Evolutionary conservation across 1,140 invertebrate genomes (phyloP).

Genomic region (Uloborus diversus): DNA sequence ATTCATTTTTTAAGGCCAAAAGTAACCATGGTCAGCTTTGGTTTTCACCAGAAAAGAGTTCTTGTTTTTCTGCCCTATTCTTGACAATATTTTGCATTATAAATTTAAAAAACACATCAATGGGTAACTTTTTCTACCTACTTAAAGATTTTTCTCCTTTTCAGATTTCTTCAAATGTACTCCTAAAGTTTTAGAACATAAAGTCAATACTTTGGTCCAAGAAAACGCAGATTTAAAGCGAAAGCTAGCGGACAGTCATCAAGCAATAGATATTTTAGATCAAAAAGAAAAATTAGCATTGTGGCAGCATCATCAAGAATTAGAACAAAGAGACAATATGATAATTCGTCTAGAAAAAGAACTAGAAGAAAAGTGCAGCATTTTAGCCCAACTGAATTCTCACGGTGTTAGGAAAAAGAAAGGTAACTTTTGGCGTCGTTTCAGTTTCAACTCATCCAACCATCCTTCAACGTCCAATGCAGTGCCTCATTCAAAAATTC

Average conservation of each 20-base stretch:
- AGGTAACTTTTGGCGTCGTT: conserved; percentile 20
- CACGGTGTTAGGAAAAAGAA: conserved; percentile 20
- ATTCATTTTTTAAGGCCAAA: no score
- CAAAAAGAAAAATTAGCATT: conserved; percentile 44
- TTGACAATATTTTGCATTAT: no score
- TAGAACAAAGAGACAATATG: conserved; percentile 23
- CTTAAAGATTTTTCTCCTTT: not conserved
- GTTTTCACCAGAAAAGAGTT: no score
- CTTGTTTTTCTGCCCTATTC: no score
- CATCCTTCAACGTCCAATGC: conserved; percentile 22
- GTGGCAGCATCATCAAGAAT: conserved; percentile 49
- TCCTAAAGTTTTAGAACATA: conserved; percentile 16
- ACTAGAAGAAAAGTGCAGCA: conserved; percentile 21
- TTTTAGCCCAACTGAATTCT: not conserved
- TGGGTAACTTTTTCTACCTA: no score
- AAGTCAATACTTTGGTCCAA: conserved; percentile 23
- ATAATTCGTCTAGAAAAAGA: conserved; percentile 36
- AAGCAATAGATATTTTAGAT: conserved; percentile 37
- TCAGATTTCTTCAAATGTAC: conserved; percentile 41
- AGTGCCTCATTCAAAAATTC: conserved; percentile 7
- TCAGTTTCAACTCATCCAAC: conserved; percentile 18
- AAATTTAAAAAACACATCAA: no score
- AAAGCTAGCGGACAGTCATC: conserved; percentile 33
- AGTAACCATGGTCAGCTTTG: no score
- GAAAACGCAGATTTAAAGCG: conserved; percentile 27